Evolutionary conservation across 2,888 invertebrate genomes (phyloP), one percentile per base, ranked within the genome.

Genomic region (Opisthograptis luteolata): DNA sequence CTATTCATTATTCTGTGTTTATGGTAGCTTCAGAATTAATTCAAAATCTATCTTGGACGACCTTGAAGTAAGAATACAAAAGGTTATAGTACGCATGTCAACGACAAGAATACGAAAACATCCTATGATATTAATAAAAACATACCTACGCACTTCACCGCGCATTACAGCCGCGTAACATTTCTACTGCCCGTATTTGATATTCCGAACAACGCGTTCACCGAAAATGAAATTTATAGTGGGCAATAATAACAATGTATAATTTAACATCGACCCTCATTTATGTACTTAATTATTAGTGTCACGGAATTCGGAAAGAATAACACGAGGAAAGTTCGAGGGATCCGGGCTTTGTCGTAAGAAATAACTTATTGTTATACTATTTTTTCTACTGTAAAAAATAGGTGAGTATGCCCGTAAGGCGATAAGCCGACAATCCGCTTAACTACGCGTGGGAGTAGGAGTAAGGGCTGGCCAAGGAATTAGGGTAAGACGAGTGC

Each of bases 261-360:
- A 88, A 87, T 87, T 87, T 86, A 66, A 80, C 76, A 64, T 69
- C 80, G 76, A 83, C 81, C 85, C 80, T 78, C 79, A 80, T 80
- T 76, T 77, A 73, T 71, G 69, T 73, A 81, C 82, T 86, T 90
- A 87, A 88, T 89, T 89, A 90, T 90, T 87, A 85, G 83, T 86
- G 88, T 89, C 88, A 89, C 88, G 89, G 81, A 87, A 87, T 86
- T 81, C 85, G 76, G 84, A 84, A 80, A 81, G 84, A 84, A 80
- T 81, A 79, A 77, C 76, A 76, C 75, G 67, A 77, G 76, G 72
- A 86, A 84, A 86, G 83, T 85, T 80, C 75, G 60, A 68, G 81
- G 86, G 85, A 86, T 86, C 82, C 79, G 56, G 73, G 76, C 81
- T 77, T 86, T 85, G 82, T 86, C 82, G 75, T 68, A 70, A 61